These are phyloP conservation scores for Eugnorisma glareosa DNA, from an alignment of 2,888 invertebrate species.

Conservation along the genomic window DNA sequence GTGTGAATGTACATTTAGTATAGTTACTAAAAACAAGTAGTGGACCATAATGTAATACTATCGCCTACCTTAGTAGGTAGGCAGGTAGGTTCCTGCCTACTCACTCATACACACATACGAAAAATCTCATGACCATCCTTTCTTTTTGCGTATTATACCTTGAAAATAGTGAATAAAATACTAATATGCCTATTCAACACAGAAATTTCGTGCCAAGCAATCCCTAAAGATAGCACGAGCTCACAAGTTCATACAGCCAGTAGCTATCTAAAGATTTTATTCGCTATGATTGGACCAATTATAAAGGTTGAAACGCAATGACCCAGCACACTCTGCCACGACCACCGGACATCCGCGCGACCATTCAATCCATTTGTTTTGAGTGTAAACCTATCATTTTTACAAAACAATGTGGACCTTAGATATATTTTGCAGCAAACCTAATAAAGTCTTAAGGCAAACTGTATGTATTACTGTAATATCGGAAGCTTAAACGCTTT, in stretches of 20 bases:
- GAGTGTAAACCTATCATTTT: constrained; percentile 14
- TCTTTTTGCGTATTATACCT: background rate
- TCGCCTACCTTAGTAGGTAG: background rate
- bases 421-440: constrained; percentile 6
- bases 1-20: constrained; percentile 1
- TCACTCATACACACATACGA: background rate
- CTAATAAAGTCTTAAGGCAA: constrained; percentile 24
- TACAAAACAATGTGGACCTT: constrained; percentile 7
- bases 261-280: constrained; percentile 34
- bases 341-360: constrained; percentile 24
- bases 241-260: background rate
- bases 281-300: constrained; percentile 54
- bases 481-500: constrained; percentile 49
- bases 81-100: background rate
- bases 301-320: constrained; percentile 45
- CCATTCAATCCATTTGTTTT: constrained; percentile 26
- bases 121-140: background rate
- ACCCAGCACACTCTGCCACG: constrained; percentile 30
- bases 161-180: background rate
- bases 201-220: background rate
- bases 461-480: constrained; percentile 45
- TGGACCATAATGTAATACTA: background rate
- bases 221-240: background rate
- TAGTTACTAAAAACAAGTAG: constrained; percentile 1
- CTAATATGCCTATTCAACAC: background rate